Conservation (phyloP, 1,140 invertebrate genomes). For the Drosophila tristis region DNA sequence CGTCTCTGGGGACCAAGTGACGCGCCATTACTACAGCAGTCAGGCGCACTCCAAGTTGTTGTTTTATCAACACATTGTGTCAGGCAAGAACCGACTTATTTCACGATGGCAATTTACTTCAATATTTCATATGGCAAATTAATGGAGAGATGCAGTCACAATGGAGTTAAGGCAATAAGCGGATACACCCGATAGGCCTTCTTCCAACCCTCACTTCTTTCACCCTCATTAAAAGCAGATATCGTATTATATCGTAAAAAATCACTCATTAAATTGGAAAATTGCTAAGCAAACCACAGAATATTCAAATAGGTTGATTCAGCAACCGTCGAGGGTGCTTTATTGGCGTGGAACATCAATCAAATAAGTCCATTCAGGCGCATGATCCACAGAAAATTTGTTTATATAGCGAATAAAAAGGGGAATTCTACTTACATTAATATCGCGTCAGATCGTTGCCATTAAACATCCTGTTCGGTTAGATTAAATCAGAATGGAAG, state of each 20-base stretch:
- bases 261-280: not conserved
- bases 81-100: too few species aligned
- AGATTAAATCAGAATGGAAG: too few species aligned
- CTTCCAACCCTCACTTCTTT: not conserved
- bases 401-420: too few species aligned
- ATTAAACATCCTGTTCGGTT: not conserved
- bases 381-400: not conserved
- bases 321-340: not conserved
- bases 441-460: not conserved
- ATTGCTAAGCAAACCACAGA: not conserved
- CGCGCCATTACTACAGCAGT: conserved; percentile 34
- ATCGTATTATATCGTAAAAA: conserved; percentile 15
- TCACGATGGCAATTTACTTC: too few species aligned
- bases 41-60: conserved; percentile 35
- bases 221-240: not conserved
- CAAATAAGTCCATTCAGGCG: not conserved
- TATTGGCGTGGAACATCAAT: conserved; percentile 7
- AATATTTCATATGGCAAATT: too few species aligned
- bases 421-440: too few species aligned
- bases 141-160: too few species aligned
- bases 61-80: conserved; percentile 53
- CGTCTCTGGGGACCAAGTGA: conserved; percentile 12
- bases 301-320: conserved; percentile 21
- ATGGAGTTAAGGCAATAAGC: too few species aligned
- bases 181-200: too few species aligned